Base-by-base conservation (phyloP, 2,797 vertebrate genomes). In the Parauchenoglanis punctatus region DNA sequence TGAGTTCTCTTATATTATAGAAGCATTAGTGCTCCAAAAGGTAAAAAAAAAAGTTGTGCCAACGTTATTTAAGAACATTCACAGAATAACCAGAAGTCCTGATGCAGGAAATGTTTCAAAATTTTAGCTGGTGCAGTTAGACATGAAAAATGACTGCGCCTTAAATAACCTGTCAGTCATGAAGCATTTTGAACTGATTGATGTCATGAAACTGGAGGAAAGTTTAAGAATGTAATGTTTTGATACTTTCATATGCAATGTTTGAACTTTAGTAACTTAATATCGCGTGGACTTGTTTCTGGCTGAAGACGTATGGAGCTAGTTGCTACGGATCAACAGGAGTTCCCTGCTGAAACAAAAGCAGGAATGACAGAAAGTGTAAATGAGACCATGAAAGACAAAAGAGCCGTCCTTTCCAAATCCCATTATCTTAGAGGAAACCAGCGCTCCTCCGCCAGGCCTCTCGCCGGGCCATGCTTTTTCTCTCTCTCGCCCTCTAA, bases 391-490 rank as follows among this genome's bases (percentile, higher is more conserved):
- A 84, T 75, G 88, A 91, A 89, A 90, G 89, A 89, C 88, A 91
- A 90, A 90, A 87, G 85, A 58, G 67, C 65, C 61, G 81, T 85
- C 87, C 83, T 87, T 86, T 86, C 87, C 80, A 89, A 91, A 90
- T 91, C 90, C 89, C 88, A 90, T 91, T 89, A 91, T 91, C 89
- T 90, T 85, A 77, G 87, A 90, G 87, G 91, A 91, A 91, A 89
- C 81, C 89, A 87, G 80, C 49, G 18, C 86, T 89, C 88, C 88
- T 91, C 75, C 44, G n/a, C 84, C 8, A 72, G 85, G 76, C 89
- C 90, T 54, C 91, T 81, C 7, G 65, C 89, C 23, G 83, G 83
- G 86, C 76, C 67, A 23, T 7, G 54, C 67, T 89, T 88, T 87
- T 88, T 90, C 86, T 84, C 88, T 90, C 84, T 84, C 87, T 90